A percentile compares a stretch with the other conserved stretches of the same genome.
Evolutionary conservation across 2,888 invertebrate species (phyloP).

Genomic region (Calliopum simillimum): DNA sequence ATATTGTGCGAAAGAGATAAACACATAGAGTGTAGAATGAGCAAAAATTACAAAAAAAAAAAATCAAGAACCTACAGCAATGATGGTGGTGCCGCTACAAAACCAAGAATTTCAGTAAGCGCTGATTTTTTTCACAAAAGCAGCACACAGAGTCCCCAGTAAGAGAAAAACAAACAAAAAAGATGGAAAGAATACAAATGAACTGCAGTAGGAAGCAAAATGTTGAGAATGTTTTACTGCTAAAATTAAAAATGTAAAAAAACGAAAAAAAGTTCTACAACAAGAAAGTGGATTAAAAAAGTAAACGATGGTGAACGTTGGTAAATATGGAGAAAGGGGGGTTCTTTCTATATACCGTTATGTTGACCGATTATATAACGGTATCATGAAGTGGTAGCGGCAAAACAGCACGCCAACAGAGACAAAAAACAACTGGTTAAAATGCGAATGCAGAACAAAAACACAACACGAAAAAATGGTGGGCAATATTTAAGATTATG

Average conservation of each 20-base stretch:
- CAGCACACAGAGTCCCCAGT: not conserved
- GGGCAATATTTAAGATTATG: too few species aligned
- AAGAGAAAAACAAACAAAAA: not conserved
- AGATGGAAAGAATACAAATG: not conserved
- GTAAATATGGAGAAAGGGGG: not conserved
- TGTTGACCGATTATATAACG: conserved; percentile 46
- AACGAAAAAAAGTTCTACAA: not conserved
- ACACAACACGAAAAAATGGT: too few species aligned
- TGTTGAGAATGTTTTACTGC: not conserved
- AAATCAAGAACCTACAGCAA: not conserved
- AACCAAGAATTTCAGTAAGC: conserved; percentile 2
- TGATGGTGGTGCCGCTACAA: too few species aligned
- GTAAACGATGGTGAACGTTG: not conserved
- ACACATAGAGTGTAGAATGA: not conserved
- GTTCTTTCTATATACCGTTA: conserved; percentile 37
- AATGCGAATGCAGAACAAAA: too few species aligned
- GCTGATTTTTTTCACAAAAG: conserved; percentile 5
- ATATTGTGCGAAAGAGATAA: too few species aligned
- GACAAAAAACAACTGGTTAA: not conserved
- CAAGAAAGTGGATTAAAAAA: not conserved
- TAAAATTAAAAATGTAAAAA: not conserved
- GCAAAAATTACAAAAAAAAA: not conserved
- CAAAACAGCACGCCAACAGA: not conserved
- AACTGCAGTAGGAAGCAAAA: conserved; percentile 10
- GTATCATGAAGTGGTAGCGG: conserved; percentile 10